Base-by-base conservation (phyloP, 2,113 vertebrate genomes). In the Labeo catla region DNA sequence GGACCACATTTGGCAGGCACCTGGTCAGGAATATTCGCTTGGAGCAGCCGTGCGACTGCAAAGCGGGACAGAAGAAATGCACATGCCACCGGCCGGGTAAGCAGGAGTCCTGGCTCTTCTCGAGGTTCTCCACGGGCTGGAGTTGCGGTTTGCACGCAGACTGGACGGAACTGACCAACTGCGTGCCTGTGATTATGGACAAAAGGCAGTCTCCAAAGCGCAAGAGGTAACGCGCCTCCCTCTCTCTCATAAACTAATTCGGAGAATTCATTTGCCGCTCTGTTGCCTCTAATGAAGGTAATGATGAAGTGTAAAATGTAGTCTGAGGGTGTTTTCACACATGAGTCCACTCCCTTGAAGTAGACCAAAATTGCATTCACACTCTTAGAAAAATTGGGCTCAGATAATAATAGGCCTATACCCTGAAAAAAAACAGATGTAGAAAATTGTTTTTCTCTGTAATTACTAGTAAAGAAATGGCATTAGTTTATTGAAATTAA, bases 11-110 rank as follows among this genome's bases (percentile, higher is more conserved):
- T 93, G 98, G 98, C 63, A 92, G 98, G 76, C 98, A 99, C 91
- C 91, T 99, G 93, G 98, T 99, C 87, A 96, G 97, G 94, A 99
- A 99, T 95, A 98, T 99, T 87, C 97, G 94, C 36, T 92, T 99
- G 94, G 98, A 99, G 94, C 97, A 97, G 92, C 98, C 98, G 11
- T 99, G 98, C 87, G 95, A 96, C 91, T 99, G 98, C 93, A 97
- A 97, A 47, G 94, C 97, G 0, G 98, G 98, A 0, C 98, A 99
- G 95, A 99, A 99, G 94, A 99, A 99, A 91, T 99, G 98, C 94
- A 95, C 95, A 72, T 99, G 98, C 84, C 97, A 97, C 93, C 96
- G 98, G 70, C 98, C 98, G 0, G 97, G 97, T 52, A 96, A 95
- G 90, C 96, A 97, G 90, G 98, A 99, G 93, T 97, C 97, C 63